Evolutionary conservation across 2,113 vertebrate genomes (phyloP), one percentile per base, ranked within the genome.

Genomic region (Axis porcinus): DNA sequence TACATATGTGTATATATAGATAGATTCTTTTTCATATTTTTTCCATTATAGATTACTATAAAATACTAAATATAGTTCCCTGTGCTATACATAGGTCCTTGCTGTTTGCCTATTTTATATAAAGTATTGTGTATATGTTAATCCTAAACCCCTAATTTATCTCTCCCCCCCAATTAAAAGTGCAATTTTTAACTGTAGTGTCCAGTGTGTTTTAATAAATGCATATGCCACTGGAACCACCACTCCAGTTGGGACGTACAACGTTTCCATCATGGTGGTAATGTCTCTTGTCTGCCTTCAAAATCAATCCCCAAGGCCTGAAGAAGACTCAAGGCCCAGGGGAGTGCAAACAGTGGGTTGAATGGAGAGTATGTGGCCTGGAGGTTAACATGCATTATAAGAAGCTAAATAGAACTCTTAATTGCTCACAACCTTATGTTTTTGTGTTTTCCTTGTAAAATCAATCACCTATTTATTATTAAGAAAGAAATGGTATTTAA

Each of bases 401-500:
- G 19, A 93, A 30, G 25, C 30, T 85, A 25, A 87, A 25, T 36
- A 27, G 12, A 83, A 14, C 25, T 74, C 19, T 62, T 50, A 47
- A 19, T 30, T 76, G 64, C 23, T 23, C 60, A 89, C 12, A 62
- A 64, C 21, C n/a, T 58, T 62, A 45, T 7, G 33, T 25, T 96
- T 94, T 82, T 90, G 16, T 21, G 25, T 78, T 92, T 92, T 12
- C 10, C 67, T 23, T 5, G 19, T 70, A 70, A 67, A 67, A 67
- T 82, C 25, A 94, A 58, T 16, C 27, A 78, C 89, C 16, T 4
- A 25, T 30, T 91, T 92, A 64, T 82, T 91, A 85, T 93, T 40
- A 88, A 91, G 78, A 84, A 96, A 91, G 78, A 92, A 96, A 47
- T 6, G 33, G 12, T 17, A 84, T 90, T 93, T 87, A 91, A 84